These are phyloP conservation scores for Alcis repandata DNA, from an alignment of 2,888 invertebrate species.

Conservation along the genomic window DNA sequence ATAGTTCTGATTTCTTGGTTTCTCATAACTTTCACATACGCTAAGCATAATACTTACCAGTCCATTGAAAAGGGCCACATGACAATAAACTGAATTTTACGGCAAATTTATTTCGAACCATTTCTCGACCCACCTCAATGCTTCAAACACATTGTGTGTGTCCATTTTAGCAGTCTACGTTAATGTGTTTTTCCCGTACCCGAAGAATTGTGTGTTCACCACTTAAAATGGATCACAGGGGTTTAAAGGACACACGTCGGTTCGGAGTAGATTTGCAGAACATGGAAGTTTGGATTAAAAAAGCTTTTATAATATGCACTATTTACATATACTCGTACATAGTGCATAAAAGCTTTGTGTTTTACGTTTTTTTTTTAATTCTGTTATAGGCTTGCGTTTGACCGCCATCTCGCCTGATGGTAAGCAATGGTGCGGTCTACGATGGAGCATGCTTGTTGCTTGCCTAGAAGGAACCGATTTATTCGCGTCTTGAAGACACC, in stretches of 20 bases:
- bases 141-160: neutral
- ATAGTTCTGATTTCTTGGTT: no score
- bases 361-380: no score
- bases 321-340: no score
- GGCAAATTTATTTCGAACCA: neutral
- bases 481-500: no score
- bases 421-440: no score
- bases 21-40: no score
- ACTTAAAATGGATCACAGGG: constrained; percentile 6
- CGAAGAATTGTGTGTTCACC: constrained; percentile 1
- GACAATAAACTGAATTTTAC: neutral
- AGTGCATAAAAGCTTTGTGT: no score
- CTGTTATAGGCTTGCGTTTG: no score
- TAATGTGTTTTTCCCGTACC: neutral
- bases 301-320: neutral
- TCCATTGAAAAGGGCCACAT: neutral
- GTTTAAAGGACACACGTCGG: constrained; percentile 3
- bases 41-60: no score
- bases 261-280: constrained; percentile 9
- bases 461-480: no score
- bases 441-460: no score
- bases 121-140: neutral
- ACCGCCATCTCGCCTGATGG: no score
- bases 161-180: neutral
- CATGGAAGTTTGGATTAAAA: constrained; percentile 7